phyloP scores from a whole-genome alignment of 2,888 invertebrate species.

The Odontocerum albicorne region DNA sequence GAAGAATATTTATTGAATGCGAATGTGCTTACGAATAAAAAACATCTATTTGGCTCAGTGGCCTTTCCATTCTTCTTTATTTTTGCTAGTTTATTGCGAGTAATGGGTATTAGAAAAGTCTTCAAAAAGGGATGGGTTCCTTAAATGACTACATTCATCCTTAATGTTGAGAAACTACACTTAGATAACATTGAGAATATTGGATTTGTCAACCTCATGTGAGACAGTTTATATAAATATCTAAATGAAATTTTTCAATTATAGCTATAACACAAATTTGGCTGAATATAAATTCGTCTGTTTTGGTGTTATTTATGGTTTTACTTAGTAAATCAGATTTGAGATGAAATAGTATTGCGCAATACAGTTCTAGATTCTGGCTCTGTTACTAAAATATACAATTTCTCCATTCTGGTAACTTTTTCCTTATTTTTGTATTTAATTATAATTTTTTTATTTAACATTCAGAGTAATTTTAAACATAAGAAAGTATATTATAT shows the following conservation, averaged over 20 bases:
- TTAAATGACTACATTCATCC: conserved; percentile 9
- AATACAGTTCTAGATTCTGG: too few relatives aligned
- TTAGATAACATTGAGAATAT: conserved; percentile 1
- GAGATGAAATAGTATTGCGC: too few relatives aligned
- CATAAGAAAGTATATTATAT: neutral
- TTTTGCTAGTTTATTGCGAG: conserved; percentile 4
- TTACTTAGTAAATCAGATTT: conserved; percentile 1
- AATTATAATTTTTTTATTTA: too few relatives aligned
- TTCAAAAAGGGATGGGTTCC: conserved; percentile 20
- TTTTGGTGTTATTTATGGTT: conserved; percentile 28
- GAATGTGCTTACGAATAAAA: conserved; percentile 10
- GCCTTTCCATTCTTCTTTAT: conserved; percentile 7
- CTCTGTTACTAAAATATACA: too few relatives aligned
- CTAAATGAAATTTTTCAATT: conserved; percentile 1
- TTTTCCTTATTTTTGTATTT: too few relatives aligned
- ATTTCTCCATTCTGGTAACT: too few relatives aligned
- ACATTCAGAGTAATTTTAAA: neutral
- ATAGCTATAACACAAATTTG: conserved; percentile 13
- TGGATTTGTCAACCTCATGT: conserved; percentile 24
- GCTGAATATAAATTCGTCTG: conserved; percentile 33
- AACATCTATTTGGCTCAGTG: neutral
- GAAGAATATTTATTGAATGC: conserved; percentile 12
- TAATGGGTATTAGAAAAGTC: conserved; percentile 17
- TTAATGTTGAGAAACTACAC: neutral
- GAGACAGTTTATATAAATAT: conserved; percentile 15